Conservation (phyloP, 53 echinoderm and acorn worm species). For the Echinarachnius parma region DNA sequence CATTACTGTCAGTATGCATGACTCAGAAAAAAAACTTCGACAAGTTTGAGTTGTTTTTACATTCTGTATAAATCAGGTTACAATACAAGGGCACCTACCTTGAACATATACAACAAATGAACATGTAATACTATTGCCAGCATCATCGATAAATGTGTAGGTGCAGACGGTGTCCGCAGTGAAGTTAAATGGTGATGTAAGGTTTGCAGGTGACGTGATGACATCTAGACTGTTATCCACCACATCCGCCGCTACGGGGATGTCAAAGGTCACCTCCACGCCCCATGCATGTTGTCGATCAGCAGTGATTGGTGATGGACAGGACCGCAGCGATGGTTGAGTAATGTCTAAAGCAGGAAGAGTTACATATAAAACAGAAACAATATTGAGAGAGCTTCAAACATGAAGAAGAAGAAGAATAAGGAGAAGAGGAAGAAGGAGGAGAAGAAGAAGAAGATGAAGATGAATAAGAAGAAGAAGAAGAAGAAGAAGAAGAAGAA, state of each 20-base stretch:
- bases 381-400: too few relatives aligned
- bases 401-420: too few relatives aligned
- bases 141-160: slow-evolving; percentile 52
- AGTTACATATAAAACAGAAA: too few relatives aligned
- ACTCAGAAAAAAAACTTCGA: too few relatives aligned
- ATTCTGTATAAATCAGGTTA: too few relatives aligned
- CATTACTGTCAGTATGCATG: too few relatives aligned
- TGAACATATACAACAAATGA: slow-evolving; percentile 34
- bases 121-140: slow-evolving; percentile 45
- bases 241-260: slow-evolving; percentile 50
- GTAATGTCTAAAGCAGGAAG: slow-evolving; percentile 43
- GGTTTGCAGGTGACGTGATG: slow-evolving; percentile 42
- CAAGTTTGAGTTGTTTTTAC: too few relatives aligned
- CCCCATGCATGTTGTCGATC: not conserved
- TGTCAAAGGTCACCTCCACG: slow-evolving; percentile 33
- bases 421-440: too few relatives aligned
- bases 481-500: too few relatives aligned
- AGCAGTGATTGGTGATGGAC: slow-evolving; percentile 54
- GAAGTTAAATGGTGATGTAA: slow-evolving; percentile 52
- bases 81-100: too few relatives aligned
- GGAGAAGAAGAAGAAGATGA: too few relatives aligned
- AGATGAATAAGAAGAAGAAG: too few relatives aligned
- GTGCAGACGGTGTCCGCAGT: slow-evolving; percentile 26
- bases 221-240: slow-evolving; percentile 14
- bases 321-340: slow-evolving; percentile 45